These are phyloP conservation scores for Epicauta chinensis DNA, from an alignment of 1,140 invertebrate genomes.

Conservation along the genomic window DNA sequence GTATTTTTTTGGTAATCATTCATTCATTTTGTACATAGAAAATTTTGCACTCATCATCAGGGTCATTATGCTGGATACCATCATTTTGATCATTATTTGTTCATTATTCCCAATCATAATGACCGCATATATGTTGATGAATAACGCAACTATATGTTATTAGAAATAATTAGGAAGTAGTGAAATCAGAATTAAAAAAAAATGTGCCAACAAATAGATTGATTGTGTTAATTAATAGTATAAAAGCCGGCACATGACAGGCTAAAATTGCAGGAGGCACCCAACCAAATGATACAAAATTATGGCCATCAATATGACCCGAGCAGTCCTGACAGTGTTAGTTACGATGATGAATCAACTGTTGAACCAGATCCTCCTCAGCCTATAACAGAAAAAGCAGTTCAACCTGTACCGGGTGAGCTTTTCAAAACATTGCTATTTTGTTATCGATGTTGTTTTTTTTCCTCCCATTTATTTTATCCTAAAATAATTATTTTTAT, in stretches of 20 bases:
- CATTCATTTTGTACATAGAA: slow-evolving; percentile 24
- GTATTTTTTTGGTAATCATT: slow-evolving; percentile 8
- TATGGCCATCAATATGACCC: slow-evolving; percentile 32
- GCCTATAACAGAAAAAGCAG: slow-evolving; percentile 28
- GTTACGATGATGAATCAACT: slow-evolving; percentile 35
- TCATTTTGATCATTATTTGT: neutral
- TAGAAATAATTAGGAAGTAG: slow-evolving; percentile 2
- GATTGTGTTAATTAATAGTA: slow-evolving; percentile 6
- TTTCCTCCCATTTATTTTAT: too few species aligned
- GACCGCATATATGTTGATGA: slow-evolving; percentile 4
- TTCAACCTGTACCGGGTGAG: slow-evolving; percentile 36
- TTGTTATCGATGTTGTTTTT: neutral
- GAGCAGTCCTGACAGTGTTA: slow-evolving; percentile 34
- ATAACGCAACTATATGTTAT: slow-evolving; percentile 5
- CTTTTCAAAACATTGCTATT: slow-evolving; percentile 10
- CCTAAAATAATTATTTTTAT: too few species aligned
- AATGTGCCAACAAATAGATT: neutral
- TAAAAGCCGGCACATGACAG: slow-evolving; percentile 23
- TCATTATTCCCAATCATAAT: neutral
- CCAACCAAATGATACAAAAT: slow-evolving; percentile 41
- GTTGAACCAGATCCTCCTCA: slow-evolving; percentile 31
- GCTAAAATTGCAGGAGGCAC: slow-evolving; percentile 41
- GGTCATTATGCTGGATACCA: too few species aligned
- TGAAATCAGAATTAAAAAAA: slow-evolving; percentile 1
- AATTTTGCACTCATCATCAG: slow-evolving; percentile 19